Base-by-base conservation (phyloP, 1,140 invertebrate species). In the Papilio polyxenes region DNA sequence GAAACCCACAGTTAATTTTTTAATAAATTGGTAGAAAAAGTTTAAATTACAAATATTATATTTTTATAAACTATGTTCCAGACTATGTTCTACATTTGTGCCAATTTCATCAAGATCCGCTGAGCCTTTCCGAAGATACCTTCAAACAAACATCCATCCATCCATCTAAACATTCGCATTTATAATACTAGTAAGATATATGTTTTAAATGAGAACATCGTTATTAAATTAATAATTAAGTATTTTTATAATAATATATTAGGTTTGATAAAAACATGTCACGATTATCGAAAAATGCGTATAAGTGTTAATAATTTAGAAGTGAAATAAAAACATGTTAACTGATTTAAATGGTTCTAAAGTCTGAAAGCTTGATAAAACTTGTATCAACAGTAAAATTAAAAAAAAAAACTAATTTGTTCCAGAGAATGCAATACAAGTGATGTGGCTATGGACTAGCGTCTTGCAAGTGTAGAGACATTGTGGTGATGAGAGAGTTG, bases 401-500 rank as follows among this genome's bases (percentile, higher is more conserved):
- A 53, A 37, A 37, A 17, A 53, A 53, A 8, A 2, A 37, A 23
- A 23, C 23, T 56, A 9, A 11, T 65, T 88, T 89, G 88, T 89
- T 89, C 17, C 85, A 89, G 88, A 83, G 69, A 51, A 80, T 82
- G 23, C 23, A 81, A 82, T 40, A n/a, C 20, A 51, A 76, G 75
- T 83, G 82, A 79, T 83, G 83, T 81, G 56, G 72, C 51, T 80
- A 49, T 31, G 78, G 62, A 44, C 20, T 49, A 72, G 15, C 51
- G 10, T 82, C n/a, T 59, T 44, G 74, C 59, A 82, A 74, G 74
- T 82, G 74, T 79, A 74, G 56, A 6, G 53, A 59, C 49, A 10
- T 82, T 78, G 83, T 53, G 83, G 84, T 86, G 84, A 85, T 87
- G 86, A 83, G 69, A 81, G 81, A 87, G 84, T 86, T 87, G 86